phyloP scores from a whole-genome alignment of 2,113 vertebrate species.

The Desmodus rotundus region DNA sequence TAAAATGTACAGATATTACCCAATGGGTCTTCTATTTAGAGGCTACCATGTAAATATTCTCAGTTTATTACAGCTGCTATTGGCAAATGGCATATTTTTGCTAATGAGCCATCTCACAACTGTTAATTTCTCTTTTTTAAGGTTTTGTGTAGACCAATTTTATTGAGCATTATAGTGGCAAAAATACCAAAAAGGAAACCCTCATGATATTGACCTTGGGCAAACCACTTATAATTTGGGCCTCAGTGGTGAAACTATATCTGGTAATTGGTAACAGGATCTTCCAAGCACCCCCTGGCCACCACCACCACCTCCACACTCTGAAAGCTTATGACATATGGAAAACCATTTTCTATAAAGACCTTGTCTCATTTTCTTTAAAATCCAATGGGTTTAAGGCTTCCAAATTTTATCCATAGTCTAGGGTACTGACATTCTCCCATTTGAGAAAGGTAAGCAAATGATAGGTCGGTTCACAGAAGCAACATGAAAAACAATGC shows the following conservation, averaged over 20 bases:
- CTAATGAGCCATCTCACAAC: not conserved
- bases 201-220: not conserved
- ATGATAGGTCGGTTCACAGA: not conserved
- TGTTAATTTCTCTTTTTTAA: not conserved
- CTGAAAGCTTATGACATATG: not conserved
- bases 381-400: not conserved
- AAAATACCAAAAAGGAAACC: not conserved
- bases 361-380: not conserved
- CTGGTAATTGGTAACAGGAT: not conserved
- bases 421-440: not conserved
- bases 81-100: not conserved
- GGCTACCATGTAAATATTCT: not conserved
- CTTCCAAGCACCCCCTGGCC: not conserved
- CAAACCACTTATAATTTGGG: not conserved
- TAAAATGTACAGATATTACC: not conserved
- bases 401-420: not conserved
- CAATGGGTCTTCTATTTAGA: not conserved
- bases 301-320: not conserved
- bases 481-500: not conserved
- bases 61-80: not conserved
- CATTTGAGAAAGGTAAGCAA: not conserved
- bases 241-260: not conserved
- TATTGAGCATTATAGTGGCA: not conserved
- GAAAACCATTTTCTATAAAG: not conserved
- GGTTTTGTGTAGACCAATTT: not conserved